These are phyloP conservation scores for Etia nguti DNA, from an alignment of 2,113 vertebrate genomes.

Conservation along the genomic window DNA sequence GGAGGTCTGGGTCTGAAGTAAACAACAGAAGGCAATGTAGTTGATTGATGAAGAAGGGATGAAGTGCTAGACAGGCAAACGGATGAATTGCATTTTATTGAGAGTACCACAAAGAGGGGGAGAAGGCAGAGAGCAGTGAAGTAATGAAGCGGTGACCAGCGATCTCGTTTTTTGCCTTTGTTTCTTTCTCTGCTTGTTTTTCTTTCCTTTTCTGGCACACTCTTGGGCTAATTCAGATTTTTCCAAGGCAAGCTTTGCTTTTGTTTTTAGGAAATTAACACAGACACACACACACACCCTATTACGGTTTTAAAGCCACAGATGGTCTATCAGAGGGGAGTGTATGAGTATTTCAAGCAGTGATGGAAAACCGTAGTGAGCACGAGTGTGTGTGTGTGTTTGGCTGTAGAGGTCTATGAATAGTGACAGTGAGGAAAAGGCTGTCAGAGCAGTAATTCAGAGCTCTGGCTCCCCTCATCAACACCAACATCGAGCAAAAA, in stretches of 20 bases:
- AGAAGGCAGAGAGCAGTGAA: background rate
- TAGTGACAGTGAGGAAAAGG: conserved; percentile 46
- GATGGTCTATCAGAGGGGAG: conserved; percentile 60
- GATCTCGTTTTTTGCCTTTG: background rate
- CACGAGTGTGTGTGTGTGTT: background rate
- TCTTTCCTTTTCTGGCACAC: background rate
- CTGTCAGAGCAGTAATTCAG: conserved; percentile 52
- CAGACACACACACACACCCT: background rate
- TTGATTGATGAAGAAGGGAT: background rate
- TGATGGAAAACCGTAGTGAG: conserved; percentile 33
- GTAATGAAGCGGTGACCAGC: background rate
- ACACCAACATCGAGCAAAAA: conserved; percentile 10
- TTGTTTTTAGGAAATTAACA: conserved; percentile 34
- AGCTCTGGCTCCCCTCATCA: conserved; percentile 32
- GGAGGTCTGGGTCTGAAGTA: background rate
- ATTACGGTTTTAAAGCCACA: conserved; percentile 38
- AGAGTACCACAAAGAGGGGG: background rate
- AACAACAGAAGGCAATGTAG: background rate
- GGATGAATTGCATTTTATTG: background rate
- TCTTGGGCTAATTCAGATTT: background rate
- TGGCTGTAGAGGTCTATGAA: conserved; percentile 32
- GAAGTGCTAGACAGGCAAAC: background rate
- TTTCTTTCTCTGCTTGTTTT: background rate
- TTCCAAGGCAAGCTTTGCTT: background rate
- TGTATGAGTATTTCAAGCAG: conserved; percentile 27